phyloP scores from a whole-genome alignment of 2,113 vertebrate species.

The Phocoena phocoena region DNA sequence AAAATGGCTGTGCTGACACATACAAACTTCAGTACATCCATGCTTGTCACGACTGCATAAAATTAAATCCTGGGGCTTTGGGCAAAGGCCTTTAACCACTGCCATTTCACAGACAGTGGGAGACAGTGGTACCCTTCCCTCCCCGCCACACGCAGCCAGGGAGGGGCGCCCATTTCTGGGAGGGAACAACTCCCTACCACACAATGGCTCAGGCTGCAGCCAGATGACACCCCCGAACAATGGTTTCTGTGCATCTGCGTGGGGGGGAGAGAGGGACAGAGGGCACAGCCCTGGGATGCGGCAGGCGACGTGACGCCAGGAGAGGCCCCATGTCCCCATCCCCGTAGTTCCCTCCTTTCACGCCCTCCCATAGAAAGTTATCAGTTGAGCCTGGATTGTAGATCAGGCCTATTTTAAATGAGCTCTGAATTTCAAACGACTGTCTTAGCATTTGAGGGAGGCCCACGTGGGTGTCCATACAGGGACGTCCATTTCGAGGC shows the following conservation, averaged over 20 bases:
- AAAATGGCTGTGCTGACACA: background rate
- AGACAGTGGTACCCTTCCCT: no score
- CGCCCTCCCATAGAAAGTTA: background rate
- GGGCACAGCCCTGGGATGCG: no score
- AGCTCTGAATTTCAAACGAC: background rate
- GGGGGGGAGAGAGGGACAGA: background rate
- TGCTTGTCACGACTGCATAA: background rate
- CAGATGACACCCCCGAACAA: background rate
- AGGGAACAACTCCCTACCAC: background rate
- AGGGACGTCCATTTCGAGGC: background rate
- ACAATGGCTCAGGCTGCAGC: background rate
- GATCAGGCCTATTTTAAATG: background rate
- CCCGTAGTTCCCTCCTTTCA: background rate
- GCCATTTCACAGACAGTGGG: background rate
- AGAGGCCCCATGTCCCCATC: no score
- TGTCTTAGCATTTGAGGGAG: background rate
- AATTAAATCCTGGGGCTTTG: conserved; percentile 16
- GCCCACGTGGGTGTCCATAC: background rate
- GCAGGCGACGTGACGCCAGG: no score
- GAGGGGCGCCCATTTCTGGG: background rate
- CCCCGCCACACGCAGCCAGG: no score
- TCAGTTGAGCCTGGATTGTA: background rate
- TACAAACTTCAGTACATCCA: background rate
- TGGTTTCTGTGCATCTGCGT: no score
- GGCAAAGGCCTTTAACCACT: background rate